A percentile compares a stretch with the other conserved stretches of the same genome.
Evolutionary conservation across 2,797 vertebrate genomes (phyloP).

Genomic region (Buphagus erythrorhynchus): DNA sequence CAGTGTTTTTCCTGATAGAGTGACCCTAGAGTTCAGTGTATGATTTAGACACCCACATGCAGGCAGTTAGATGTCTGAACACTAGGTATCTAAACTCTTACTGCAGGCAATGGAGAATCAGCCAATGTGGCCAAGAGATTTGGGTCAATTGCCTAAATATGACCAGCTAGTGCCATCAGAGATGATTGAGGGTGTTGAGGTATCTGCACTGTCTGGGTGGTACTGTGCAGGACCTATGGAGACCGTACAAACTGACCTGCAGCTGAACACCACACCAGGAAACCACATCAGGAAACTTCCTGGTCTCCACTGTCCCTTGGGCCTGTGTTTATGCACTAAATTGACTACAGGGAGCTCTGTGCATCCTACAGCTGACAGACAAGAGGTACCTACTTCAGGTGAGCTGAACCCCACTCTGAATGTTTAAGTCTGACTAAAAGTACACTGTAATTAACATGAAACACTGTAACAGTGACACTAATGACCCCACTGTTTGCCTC

Average conservation of each 20-base stretch:
- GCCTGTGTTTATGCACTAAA: background rate
- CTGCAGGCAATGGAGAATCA: background rate
- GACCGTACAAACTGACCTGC: background rate
- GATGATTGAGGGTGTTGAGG: background rate
- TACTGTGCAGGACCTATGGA: rapidly evolving
- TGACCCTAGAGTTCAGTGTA: background rate
- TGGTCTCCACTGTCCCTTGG: background rate
- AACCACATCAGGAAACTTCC: background rate
- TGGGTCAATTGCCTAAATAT: background rate
- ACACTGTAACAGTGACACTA: background rate
- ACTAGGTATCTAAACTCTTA: background rate
- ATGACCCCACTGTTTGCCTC: background rate
- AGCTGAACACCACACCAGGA: background rate
- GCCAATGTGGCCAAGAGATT: background rate
- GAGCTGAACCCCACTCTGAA: background rate
- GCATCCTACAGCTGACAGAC: background rate
- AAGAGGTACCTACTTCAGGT: background rate
- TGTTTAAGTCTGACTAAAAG: background rate
- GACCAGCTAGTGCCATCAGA: background rate
- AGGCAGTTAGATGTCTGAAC: background rate
- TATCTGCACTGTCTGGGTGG: background rate
- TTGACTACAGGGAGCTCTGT: background rate
- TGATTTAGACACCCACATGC: background rate
- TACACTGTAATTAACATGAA: background rate
- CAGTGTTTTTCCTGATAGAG: background rate